These are phyloP conservation scores for Glomeris marginata DNA, from an alignment of 2,888 invertebrate genomes.

Conservation along the genomic window DNA sequence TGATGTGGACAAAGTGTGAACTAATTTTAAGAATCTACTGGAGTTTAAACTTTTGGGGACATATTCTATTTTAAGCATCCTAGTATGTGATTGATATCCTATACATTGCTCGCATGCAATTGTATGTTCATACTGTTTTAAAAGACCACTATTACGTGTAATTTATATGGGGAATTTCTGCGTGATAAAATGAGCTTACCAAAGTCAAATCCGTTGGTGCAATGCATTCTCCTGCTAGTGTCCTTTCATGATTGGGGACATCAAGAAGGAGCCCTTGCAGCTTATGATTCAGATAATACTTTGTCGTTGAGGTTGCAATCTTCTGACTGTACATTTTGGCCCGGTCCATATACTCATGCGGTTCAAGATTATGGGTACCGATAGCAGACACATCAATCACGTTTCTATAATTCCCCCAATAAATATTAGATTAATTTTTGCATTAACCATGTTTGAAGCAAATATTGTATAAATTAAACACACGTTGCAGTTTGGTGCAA, in stretches of 20 bases:
- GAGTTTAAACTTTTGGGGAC: too few relatives aligned
- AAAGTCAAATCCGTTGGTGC: slow-evolving; percentile 47
- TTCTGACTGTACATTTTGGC: slow-evolving; percentile 46
- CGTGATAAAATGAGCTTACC: slow-evolving; percentile 37
- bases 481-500: slow-evolving; percentile 81
- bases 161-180: not conserved
- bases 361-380: slow-evolving; percentile 73
- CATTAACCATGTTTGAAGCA: not conserved
- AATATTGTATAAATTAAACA: slow-evolving; percentile 28
- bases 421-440: too few relatives aligned
- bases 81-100: too few relatives aligned
- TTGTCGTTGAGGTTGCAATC: not conserved
- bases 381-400: slow-evolving; percentile 88
- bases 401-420: slow-evolving; percentile 59
- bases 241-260: slow-evolving; percentile 55
- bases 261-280: slow-evolving; percentile 34
- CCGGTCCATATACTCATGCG: slow-evolving; percentile 72
- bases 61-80: too few relatives aligned
- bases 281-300: not conserved
- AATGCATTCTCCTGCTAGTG: slow-evolving; percentile 47
- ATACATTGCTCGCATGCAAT: not conserved
- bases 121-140: not conserved
- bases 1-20: too few relatives aligned
- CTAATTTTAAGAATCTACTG: too few relatives aligned
- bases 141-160: not conserved